Base-by-base conservation (phyloP, 92 coral and sea anemone species). In the Paramuricea clavata region DNA sequence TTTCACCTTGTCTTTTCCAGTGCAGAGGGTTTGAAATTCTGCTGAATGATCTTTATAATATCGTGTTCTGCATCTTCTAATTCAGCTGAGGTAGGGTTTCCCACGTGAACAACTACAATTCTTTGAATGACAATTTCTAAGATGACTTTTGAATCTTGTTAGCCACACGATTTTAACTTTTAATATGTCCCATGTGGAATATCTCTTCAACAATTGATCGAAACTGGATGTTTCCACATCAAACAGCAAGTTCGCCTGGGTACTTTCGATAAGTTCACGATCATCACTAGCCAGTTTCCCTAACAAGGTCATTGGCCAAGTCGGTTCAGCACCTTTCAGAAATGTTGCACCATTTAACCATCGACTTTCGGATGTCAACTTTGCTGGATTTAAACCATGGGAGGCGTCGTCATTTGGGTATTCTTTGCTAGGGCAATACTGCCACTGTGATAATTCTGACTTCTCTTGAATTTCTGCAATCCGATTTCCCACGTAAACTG, bases 381-480 rank as follows among this genome's bases (percentile, higher is more conserved):
- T 26, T 1, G 80, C 44, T 74, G 80, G 80, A 41, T 41, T 17
- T 74, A 74, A 43, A 16, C 80, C 57, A 15, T 41, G 80, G n/a
- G 77, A 71, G 21, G 77, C 77, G 41, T 39, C 22, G 49, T 71
- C 77, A 25, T 7, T 17, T 16, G 49, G 44, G 41, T 71, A 25
- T 2, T 13, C 15, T 39, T 71, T 39, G 5, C 77, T 71, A 7
- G 77, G 77, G 50, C 77, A 71, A 39, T 34, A 34, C 22, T 25
- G 49, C 77, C 50, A 71, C 21, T 71, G 77, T 10, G 33, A 44
- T 44, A 39, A 2, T 23, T 71, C 27, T 5, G 49, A 32, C 41
- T 30, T 71, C 49, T 71, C 77, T 71, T 44, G 49, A 32, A 71
- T 71, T 71, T 71, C 77, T 32, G 77, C 77, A 21, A 71, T 44